Evolutionary conservation across 2,888 invertebrate species (phyloP).

Genomic region (Heliconius sara): DNA sequence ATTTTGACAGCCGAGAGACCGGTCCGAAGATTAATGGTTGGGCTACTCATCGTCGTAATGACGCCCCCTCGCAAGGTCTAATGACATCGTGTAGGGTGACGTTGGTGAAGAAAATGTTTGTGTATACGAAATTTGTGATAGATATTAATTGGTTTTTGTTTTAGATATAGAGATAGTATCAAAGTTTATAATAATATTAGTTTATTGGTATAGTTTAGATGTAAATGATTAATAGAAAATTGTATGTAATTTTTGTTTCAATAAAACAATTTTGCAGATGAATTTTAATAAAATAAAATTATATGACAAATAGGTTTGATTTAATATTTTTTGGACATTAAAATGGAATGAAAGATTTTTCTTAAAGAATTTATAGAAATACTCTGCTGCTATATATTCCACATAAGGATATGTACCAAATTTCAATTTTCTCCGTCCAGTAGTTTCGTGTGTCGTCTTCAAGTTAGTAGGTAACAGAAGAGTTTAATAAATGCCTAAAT

Average conservation of each 20-base stretch:
- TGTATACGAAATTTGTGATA: neutral
- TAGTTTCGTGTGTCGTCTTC: too few relatives aligned
- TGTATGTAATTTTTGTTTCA: neutral
- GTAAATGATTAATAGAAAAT: neutral
- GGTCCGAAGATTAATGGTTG: slow-evolving; percentile 81
- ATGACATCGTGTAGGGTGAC: slow-evolving; percentile 77
- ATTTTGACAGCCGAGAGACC: slow-evolving; percentile 81
- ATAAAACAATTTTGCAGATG: neutral
- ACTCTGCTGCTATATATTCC: too few relatives aligned
- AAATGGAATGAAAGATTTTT: neutral
- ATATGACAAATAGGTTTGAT: neutral
- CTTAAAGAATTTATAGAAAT: too few relatives aligned
- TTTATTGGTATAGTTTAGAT: neutral
- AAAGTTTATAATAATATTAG: neutral
- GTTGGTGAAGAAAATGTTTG: slow-evolving; percentile 30
- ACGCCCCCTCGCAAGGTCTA: slow-evolving; percentile 78
- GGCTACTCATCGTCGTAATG: slow-evolving; percentile 83
- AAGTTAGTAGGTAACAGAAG: too few relatives aligned
- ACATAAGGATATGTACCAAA: too few relatives aligned
- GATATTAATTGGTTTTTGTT: neutral
- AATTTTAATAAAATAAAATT: neutral
- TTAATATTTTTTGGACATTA: neutral
- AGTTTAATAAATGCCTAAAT: too few relatives aligned
- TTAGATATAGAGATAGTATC: neutral
- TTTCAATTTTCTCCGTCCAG: too few relatives aligned